Evolutionary conservation across 2,888 invertebrate species (phyloP), one percentile per base, ranked within the genome.

Genomic region (Cotesia congregata): DNA sequence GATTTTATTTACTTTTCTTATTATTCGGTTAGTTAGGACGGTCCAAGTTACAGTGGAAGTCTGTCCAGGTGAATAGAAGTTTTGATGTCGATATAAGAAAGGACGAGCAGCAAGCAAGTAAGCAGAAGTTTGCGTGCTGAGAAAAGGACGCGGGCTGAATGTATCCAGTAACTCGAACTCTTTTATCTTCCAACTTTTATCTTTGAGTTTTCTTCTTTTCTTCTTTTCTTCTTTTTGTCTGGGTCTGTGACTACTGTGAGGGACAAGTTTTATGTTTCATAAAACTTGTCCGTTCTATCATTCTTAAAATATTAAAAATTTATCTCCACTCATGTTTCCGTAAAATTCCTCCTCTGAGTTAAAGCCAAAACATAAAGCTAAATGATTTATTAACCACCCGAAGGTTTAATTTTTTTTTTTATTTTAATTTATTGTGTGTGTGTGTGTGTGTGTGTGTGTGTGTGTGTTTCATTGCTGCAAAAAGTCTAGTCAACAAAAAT

Each of bases 1-100:
- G 9, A n/a, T 60, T 39, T 17, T 64, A 59, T 15, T 38, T 65
- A 70, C 15, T 72, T 61, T 38, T 59, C 64, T 71, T 71, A 71
- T 71, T 71, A 75, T 75, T 59, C 71, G 59, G 12, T 20, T 67
- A 59, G 71, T 64, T 71, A 75, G 71, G 71, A 75, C 67, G 71
- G 60, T 70, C 76, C 76, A 72, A 76, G 72, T 72, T 67, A 38
- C 61, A 72, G 67, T 41, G 7, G 38, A 67, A 71, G 71, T 75
- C 65, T 71, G 65, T n/a, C 30, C 30, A 30, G 30, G 30, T 30
- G 30, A 30, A 30, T 30, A 30, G 30, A 30, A 30, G 3, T 30
- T 30, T 30, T 4, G 30, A 72, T 67, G 62, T 76, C 72, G 76
- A 67, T 72, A 76, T 67, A 67, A 62, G 41, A 40, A 76, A 60